Evolutionary conservation across 2,888 invertebrate species (phyloP).

Genomic region (Drosophila robusta): DNA sequence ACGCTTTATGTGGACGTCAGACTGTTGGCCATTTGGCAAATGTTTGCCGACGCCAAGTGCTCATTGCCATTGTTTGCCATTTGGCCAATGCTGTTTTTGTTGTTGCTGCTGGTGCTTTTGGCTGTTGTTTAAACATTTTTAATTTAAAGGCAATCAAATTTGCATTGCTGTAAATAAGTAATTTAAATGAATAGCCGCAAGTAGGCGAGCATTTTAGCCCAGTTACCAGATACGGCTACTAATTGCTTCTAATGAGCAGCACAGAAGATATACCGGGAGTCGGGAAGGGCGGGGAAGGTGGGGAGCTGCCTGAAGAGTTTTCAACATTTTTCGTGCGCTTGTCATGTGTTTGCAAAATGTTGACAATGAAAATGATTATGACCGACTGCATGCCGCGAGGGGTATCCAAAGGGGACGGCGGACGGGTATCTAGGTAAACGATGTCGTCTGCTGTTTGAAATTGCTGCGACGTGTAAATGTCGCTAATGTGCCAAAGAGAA

Average conservation of each 20-base stretch:
- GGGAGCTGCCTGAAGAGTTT: not conserved
- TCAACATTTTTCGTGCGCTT: conserved; percentile 36
- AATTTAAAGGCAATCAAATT: conserved; percentile 74
- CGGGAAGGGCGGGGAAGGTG: not conserved
- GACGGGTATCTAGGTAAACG: conserved; percentile 45
- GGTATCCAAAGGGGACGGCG: not conserved
- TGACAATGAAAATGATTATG: conserved; percentile 80
- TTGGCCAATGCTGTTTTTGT: conserved; percentile 35
- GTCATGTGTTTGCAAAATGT: conserved; percentile 76
- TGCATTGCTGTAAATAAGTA: conserved; percentile 73
- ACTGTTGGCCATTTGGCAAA: conserved; percentile 66
- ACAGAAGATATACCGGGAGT: not conserved
- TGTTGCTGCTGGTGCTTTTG: conserved; percentile 19
- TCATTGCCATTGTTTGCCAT: conserved; percentile 68
- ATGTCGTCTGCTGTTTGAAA: conserved; percentile 78
- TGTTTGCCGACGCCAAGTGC: conserved; percentile 70
- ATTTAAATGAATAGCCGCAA: conserved; percentile 62
- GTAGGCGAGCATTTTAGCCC: conserved; percentile 43
- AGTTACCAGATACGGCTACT: conserved; percentile 48
- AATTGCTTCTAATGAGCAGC: conserved; percentile 71
- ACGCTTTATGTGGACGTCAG: conserved; percentile 36
- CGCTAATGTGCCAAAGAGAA: conserved; percentile 63
- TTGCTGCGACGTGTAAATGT: conserved; percentile 80
- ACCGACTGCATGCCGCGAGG: conserved; percentile 51
- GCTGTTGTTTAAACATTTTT: conserved; percentile 52